A percentile compares a stretch with the other conserved stretches of the same genome.
Conservation (phyloP, 2,113 vertebrate genomes). For the Eudorcas thomsonii region DNA sequence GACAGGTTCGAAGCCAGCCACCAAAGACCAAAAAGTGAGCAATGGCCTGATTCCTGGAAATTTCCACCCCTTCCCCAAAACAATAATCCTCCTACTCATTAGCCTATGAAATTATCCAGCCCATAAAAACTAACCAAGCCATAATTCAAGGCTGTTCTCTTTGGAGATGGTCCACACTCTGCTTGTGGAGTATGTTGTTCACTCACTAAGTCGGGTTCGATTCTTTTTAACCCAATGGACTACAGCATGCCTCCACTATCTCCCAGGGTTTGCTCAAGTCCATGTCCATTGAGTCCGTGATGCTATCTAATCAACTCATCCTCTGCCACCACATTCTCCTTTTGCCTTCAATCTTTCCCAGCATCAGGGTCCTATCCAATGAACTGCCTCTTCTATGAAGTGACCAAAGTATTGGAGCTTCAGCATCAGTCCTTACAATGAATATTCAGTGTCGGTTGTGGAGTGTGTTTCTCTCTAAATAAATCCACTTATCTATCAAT, state of each 20-base stretch:
- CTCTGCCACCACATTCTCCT: background rate
- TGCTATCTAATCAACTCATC: background rate
- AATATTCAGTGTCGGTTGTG: background rate
- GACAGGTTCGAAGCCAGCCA: background rate
- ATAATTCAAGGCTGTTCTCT: background rate
- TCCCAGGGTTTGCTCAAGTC: background rate
- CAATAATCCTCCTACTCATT: background rate
- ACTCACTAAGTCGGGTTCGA: background rate
- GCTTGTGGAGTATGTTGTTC: background rate
- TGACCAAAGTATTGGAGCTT: background rate
- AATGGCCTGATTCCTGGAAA: background rate
- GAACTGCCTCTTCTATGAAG: background rate
- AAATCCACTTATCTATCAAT: background rate
- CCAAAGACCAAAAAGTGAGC: background rate
- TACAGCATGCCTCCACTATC: background rate
- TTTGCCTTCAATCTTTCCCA: background rate
- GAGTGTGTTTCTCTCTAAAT: background rate
- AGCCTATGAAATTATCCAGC: background rate
- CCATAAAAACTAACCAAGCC: background rate
- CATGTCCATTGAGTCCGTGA: background rate
- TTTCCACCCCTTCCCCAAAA: background rate
- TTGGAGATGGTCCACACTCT: background rate
- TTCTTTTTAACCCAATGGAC: background rate
- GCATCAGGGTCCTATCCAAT: background rate
- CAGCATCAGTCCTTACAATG: background rate